phyloP scores from a whole-genome alignment of 2,113 vertebrate genomes.

The Amphiprion percula region DNA sequence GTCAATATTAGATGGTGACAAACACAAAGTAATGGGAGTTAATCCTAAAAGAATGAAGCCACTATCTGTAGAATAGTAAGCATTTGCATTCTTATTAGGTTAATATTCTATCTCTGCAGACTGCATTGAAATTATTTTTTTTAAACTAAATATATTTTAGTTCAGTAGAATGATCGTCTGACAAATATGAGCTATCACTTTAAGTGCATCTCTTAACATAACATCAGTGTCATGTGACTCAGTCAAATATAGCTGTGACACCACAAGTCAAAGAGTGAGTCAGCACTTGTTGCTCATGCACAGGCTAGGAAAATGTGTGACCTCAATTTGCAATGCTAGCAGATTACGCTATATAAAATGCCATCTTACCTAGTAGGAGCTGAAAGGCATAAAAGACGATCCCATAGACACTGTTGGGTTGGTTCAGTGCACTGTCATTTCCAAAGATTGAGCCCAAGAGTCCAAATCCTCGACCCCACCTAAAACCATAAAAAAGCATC shows the following conservation, averaged over 20 bases:
- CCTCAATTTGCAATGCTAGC: background rate
- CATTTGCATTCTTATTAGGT: background rate
- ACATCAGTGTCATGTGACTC: constrained; percentile 32
- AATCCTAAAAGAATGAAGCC: background rate
- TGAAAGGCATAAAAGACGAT: constrained; percentile 98
- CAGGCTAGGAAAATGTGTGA: background rate
- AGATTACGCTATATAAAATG: background rate
- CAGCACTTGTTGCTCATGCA: constrained; percentile 6
- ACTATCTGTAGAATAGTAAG: background rate
- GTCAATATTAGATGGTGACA: background rate
- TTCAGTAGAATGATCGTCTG: background rate
- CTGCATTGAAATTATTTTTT: background rate
- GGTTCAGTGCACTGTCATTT: constrained; percentile 97
- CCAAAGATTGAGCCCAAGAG: constrained; percentile 98
- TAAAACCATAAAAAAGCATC: constrained; percentile 79
- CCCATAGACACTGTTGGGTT: constrained; percentile 99
- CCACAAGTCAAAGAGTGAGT: constrained; percentile 27
- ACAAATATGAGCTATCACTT: background rate
- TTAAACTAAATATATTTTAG: background rate
- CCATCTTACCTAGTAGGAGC: constrained; percentile 95
- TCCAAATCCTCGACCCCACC: constrained; percentile 99
- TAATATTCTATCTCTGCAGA: background rate
- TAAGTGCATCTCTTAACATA: background rate
- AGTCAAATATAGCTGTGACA: constrained; percentile 37
- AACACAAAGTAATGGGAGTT: background rate